These are phyloP conservation scores for Dicranocentrus wangi DNA, from an alignment of 2,888 invertebrate species.

Conservation along the genomic window DNA sequence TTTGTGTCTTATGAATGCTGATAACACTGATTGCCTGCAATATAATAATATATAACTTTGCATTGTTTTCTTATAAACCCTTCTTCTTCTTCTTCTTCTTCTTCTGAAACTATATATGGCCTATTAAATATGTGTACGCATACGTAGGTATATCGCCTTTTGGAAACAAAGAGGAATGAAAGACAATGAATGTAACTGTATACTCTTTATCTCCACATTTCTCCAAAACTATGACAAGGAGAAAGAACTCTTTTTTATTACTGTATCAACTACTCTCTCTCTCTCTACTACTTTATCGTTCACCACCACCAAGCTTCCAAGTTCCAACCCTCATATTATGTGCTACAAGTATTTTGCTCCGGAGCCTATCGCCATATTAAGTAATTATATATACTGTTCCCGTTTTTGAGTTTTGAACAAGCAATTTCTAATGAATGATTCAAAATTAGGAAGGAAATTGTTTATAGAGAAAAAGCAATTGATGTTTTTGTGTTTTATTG, in stretches of 20 bases:
- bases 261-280: neutral
- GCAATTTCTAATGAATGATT: no score
- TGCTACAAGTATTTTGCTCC: no score
- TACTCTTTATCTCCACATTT: conserved; percentile 30
- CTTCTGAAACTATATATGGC: neutral
- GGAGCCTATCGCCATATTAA: no score
- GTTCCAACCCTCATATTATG: no score
- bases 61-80: neutral
- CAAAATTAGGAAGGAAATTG: no score
- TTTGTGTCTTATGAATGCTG: neutral
- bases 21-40: neutral
- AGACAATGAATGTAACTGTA: neutral
- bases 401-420: no score
- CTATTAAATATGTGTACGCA: conserved; percentile 11
- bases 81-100: neutral
- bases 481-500: no score
- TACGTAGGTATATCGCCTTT: neutral
- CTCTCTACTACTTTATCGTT: neutral
- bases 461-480: no score
- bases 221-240: conserved; percentile 50
- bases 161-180: conserved; percentile 4
- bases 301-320: no score
- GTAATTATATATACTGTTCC: no score
- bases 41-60: neutral
- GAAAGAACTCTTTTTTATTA: conserved; percentile 29